phyloP scores from a whole-genome alignment of 2,113 vertebrate species.

The Naja naja region DNA sequence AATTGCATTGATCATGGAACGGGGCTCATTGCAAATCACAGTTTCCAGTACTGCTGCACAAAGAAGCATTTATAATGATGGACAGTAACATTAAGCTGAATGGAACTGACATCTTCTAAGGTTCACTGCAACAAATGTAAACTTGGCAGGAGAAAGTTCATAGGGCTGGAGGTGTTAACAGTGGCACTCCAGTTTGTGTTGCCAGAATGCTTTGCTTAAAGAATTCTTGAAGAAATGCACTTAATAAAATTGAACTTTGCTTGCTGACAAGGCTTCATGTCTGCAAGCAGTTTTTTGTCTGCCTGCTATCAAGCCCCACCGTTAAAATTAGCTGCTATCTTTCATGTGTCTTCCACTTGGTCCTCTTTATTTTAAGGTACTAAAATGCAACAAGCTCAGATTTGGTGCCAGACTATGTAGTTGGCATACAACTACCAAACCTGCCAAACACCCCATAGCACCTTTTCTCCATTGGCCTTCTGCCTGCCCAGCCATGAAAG shows the following conservation, averaged over 20 bases:
- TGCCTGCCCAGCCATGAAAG: neutral
- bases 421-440: too few species aligned
- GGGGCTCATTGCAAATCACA: neutral
- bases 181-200: neutral
- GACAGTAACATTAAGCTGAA: neutral
- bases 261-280: neutral
- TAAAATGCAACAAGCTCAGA: neutral
- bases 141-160: neutral
- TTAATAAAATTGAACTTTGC: neutral
- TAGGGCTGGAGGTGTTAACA: neutral
- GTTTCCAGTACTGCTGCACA: neutral
- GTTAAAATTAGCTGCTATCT: neutral
- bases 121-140: neutral
- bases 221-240: neutral
- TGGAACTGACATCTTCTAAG: neutral
- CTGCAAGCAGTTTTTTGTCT: neutral
- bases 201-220: neutral
- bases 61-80: neutral
- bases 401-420: neutral
- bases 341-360: neutral
- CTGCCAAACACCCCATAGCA: too few species aligned
- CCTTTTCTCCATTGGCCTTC: neutral
- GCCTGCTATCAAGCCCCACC: neutral
- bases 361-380: neutral
- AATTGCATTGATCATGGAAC: neutral